These are phyloP conservation scores for Drosophila miranda DNA, from an alignment of 1,140 invertebrate species.

Conservation along the genomic window DNA sequence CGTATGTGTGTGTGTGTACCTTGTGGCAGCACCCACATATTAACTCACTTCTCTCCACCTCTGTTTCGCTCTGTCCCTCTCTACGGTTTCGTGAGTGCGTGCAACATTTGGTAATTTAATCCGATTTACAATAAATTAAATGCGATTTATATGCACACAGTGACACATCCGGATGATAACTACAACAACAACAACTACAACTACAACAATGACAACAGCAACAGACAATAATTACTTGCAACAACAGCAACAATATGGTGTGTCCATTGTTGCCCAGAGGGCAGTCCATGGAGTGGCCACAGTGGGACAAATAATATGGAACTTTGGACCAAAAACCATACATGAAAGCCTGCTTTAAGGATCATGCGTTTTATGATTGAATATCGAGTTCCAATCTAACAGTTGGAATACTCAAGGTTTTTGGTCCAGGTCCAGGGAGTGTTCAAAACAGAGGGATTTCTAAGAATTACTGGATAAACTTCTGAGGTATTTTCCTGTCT, in stretches of 20 bases:
- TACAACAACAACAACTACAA: constrained; percentile 56
- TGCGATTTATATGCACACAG: constrained; percentile 81
- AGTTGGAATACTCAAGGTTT: too few species aligned
- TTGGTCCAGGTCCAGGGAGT: too few species aligned
- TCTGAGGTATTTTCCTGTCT: too few species aligned
- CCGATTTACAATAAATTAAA: constrained; percentile 82
- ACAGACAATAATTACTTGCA: constrained; percentile 44
- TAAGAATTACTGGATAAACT: too few species aligned
- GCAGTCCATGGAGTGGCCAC: background rate
- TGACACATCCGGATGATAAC: constrained; percentile 80
- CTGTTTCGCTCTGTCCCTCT: constrained; percentile 1
- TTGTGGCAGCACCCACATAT: background rate
- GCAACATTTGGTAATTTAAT: constrained; percentile 81
- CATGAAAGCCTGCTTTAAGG: too few species aligned
- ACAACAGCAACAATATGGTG: constrained; percentile 47
- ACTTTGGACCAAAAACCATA: too few species aligned
- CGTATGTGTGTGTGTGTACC: too few species aligned
- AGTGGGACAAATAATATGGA: background rate
- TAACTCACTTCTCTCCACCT: background rate
- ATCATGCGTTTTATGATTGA: too few species aligned
- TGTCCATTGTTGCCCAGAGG: constrained; percentile 65
- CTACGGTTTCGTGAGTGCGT: constrained; percentile 50
- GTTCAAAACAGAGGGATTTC: too few species aligned
- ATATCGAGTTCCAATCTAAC: too few species aligned
- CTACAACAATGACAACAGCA: constrained; percentile 31